phyloP scores from a whole-genome alignment of 2,888 invertebrate species.

The Epiblema foenella region DNA sequence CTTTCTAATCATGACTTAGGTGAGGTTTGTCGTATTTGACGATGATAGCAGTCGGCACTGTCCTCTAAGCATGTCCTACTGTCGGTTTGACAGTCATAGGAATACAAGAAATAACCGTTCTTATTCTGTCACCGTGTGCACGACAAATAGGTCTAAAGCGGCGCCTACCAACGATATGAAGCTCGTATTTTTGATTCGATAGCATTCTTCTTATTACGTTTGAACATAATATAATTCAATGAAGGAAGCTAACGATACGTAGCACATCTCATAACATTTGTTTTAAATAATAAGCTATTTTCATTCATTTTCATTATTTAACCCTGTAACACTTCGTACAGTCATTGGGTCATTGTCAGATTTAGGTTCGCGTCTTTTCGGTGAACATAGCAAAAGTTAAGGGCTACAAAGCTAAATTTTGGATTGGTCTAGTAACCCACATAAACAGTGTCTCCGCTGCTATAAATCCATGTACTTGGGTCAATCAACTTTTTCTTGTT shows the following conservation, averaged over 20 bases:
- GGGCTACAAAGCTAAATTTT: no score
- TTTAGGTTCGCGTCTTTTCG: no score
- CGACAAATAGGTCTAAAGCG: not conserved
- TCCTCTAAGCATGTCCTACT: not conserved
- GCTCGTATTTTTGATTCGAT: not conserved
- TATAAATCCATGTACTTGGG: no score
- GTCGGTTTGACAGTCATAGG: no score
- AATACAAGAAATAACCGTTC: no score
- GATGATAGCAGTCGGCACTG: not conserved
- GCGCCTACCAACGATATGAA: not conserved
- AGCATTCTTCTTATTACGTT: not conserved
- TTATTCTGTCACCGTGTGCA: not conserved
- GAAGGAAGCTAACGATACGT: not conserved
- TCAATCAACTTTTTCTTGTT: no score
- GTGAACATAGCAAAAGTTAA: no score
- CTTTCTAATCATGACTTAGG: not conserved
- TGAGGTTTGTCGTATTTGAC: not conserved
- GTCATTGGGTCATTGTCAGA: constrained; percentile 11
- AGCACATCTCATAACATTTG: not conserved
- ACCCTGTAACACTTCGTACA: not conserved
- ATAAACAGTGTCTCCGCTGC: no score
- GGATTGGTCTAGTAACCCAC: no score
- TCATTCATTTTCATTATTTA: constrained; percentile 15
- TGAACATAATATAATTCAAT: not conserved
- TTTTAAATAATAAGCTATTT: not conserved